Evolutionary conservation across 2,113 vertebrate species (phyloP).

Genomic region (Ascaphus truei): DNA sequence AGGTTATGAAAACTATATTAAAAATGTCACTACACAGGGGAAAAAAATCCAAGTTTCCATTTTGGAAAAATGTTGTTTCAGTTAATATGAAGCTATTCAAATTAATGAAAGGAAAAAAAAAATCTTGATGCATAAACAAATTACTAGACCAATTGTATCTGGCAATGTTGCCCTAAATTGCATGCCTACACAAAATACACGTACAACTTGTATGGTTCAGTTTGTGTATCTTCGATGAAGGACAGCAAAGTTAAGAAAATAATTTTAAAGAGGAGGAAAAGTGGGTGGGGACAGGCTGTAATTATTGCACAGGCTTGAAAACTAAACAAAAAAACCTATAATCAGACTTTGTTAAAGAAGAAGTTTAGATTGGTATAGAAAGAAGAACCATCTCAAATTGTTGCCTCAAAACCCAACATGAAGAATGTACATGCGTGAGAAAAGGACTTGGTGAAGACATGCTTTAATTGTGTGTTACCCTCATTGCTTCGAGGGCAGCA

Average conservation of each 20-base stretch:
- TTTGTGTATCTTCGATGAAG: slow-evolving; percentile 34
- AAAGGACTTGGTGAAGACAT: too few relatives aligned
- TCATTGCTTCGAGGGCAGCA: too few relatives aligned
- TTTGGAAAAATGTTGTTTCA: slow-evolving; percentile 72
- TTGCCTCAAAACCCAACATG: background rate
- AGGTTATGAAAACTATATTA: slow-evolving; percentile 77
- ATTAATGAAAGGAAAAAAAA: slow-evolving; percentile 65
- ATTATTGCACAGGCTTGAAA: slow-evolving; percentile 50
- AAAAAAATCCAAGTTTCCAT: slow-evolving; percentile 68
- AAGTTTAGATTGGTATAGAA: background rate
- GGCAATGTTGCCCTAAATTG: slow-evolving; percentile 69
- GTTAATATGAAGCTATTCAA: slow-evolving; percentile 67
- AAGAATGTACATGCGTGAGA: background rate
- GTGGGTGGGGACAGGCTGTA: slow-evolving; percentile 37
- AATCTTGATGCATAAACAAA: slow-evolving; percentile 70
- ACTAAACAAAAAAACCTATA: slow-evolving; percentile 51
- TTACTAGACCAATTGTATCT: slow-evolving; percentile 71
- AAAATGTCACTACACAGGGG: slow-evolving; percentile 75
- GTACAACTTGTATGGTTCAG: slow-evolving; percentile 66
- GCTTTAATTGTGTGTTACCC: too few relatives aligned
- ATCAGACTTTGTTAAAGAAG: slow-evolving; percentile 5
- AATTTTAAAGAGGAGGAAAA: too few relatives aligned
- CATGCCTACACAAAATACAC: slow-evolving; percentile 70
- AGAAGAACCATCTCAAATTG: background rate
- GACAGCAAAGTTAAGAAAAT: slow-evolving; percentile 43